Evolutionary conservation across 2,888 invertebrate species (phyloP), one percentile per base, ranked within the genome.

Genomic region (Caenorhabditis parvicauda): DNA sequence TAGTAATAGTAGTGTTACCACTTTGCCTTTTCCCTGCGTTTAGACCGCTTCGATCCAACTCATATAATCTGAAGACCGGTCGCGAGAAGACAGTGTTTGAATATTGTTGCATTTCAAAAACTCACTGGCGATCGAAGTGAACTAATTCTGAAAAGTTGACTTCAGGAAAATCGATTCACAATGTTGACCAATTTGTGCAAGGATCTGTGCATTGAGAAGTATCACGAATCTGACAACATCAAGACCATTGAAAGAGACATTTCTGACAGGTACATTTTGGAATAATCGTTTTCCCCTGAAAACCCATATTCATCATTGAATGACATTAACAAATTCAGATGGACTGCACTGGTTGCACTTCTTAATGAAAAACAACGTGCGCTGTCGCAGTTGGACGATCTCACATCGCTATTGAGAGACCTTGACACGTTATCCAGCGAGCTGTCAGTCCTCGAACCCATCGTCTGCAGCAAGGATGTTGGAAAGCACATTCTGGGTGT

Each of bases 401-500:
- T 95, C 28, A 92, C 92, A 89, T 87, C 88, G 55, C 85, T 94
- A 81, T 85, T 94, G 81, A 84, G 95, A 35, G 96, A 96, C 82
- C 90, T 94, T 7, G 92, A 94, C 65, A 90, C 92, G 14, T 88
- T 92, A 0, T 86, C 88, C 9, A 87, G 89, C 25, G 90, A 91
- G 6, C 87, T 96, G 49, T 86, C 87, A 37, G 91, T 91, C 65
- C 86, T 95, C 77, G 90, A 91, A 85, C 69, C 71, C 6, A 43
- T 61, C 12, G 67, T 72, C 29, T 55, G 73, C 44, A 65, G 64
- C 39, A 72, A 77, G 2, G 94, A 94, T 81, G 89, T 90, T 3
- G 95, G 94, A 0, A 90, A 92, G 0, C 96, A 98, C 85, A 84
- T 96, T 48, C 86, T 92, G 61, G 95, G 91, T 35, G 94, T 93